phyloP scores from a whole-genome alignment of 2,888 invertebrate species.

The Melinopterus prodromus region DNA sequence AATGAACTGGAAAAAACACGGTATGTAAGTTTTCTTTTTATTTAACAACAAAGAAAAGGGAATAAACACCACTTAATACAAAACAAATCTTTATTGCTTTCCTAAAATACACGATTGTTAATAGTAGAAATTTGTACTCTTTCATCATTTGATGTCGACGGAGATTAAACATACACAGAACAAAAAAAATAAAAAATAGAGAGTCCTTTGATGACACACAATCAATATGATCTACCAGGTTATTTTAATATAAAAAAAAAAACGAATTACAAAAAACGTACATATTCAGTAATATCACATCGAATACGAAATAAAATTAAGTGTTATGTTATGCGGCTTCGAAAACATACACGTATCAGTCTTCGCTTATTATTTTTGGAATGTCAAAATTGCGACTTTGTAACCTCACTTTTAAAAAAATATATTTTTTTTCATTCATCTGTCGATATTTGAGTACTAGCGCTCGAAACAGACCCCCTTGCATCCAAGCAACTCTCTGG shows the following conservation, averaged over 20 bases:
- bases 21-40: no score
- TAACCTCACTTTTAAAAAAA: background rate
- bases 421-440: conserved; percentile 50
- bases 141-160: background rate
- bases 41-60: no score
- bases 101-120: background rate
- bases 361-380: background rate
- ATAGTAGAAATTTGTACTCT: background rate
- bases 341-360: background rate
- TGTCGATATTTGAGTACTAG: conserved; percentile 58
- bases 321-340: background rate
- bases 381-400: background rate
- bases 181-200: background rate
- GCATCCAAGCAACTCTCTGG: conserved; percentile 58
- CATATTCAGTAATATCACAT: conserved; percentile 25
- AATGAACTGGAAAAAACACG: no score
- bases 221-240: conserved; percentile 38
- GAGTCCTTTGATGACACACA: conserved; percentile 9
- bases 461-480: conserved; percentile 59
- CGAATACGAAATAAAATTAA: conserved; percentile 6
- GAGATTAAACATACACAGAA: no score
- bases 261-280: background rate
- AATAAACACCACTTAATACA: background rate
- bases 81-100: background rate
- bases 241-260: conserved; percentile 37